A percentile compares a stretch with the other conserved stretches of the same genome.
Conservation (phyloP, 1,140 invertebrate genomes). For the Megathymus violae region DNA sequence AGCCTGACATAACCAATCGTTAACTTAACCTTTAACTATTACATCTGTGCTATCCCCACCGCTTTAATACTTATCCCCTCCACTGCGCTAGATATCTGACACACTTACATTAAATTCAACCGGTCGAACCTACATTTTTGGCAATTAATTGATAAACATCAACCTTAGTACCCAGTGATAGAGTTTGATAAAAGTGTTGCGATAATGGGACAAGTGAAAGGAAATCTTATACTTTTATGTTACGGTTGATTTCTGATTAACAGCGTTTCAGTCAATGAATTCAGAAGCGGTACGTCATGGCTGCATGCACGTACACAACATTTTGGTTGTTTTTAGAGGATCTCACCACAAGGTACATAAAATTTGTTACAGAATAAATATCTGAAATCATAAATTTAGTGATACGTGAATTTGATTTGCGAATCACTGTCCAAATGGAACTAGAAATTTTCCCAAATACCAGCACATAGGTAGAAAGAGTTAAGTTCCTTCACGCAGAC, state of each 20-base stretch:
- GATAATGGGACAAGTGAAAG: not conserved
- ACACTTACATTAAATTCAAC: slow-evolving; percentile 66
- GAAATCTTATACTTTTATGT: not conserved
- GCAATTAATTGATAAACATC: slow-evolving; percentile 39
- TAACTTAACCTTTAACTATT: slow-evolving; percentile 19
- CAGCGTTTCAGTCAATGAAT: slow-evolving; percentile 41
- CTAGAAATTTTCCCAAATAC: too few species aligned
- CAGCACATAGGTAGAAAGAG: too few species aligned
- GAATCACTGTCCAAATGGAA: too few species aligned
- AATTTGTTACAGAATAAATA: too few species aligned
- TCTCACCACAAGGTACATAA: too few species aligned
- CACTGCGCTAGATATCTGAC: slow-evolving; percentile 55
- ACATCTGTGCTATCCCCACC: slow-evolving; percentile 30
- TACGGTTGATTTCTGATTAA: slow-evolving; percentile 2
- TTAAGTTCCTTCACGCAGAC: too few species aligned
- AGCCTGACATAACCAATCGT: slow-evolving; percentile 28
- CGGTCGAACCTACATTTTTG: slow-evolving; percentile 69
- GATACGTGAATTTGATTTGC: too few species aligned
- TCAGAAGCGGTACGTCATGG: slow-evolving; percentile 55
- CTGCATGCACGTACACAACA: slow-evolving; percentile 51
- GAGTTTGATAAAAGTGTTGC: slow-evolving; percentile 27
- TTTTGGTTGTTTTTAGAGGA: slow-evolving; percentile 55
- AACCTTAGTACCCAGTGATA: slow-evolving; percentile 42
- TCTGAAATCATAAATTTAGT: too few species aligned
- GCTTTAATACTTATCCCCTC: slow-evolving; percentile 34